These are phyloP conservation scores for Volucella bombylans DNA, from an alignment of 2,888 invertebrate genomes.

Conservation along the genomic window DNA sequence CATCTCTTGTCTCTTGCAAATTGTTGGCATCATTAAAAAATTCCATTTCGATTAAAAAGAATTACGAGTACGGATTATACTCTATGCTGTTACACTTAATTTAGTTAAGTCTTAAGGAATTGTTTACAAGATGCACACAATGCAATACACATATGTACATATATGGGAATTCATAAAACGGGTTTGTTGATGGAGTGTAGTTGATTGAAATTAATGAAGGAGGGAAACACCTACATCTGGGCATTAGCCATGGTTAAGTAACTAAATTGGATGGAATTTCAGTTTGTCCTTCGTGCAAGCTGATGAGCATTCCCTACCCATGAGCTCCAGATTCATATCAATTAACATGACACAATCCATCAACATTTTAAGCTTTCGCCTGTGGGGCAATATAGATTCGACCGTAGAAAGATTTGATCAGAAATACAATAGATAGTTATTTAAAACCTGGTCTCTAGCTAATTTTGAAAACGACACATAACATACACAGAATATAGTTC, in stretches of 20 bases:
- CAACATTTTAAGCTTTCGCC: too few species aligned
- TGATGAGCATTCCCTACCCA: too few species aligned
- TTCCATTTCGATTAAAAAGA: constrained; percentile 56
- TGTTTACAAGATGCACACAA: not conserved
- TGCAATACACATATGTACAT: not conserved
- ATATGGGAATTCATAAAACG: not conserved
- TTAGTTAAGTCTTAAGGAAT: constrained; percentile 36
- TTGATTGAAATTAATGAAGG: constrained; percentile 30
- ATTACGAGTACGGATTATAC: constrained; percentile 33
- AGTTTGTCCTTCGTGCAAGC: too few species aligned
- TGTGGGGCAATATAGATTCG: too few species aligned
- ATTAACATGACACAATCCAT: too few species aligned
- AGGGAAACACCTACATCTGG: constrained; percentile 6
- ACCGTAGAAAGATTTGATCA: too few species aligned
- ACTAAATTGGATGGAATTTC: constrained; percentile 7
- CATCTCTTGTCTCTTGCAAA: constrained; percentile 37
- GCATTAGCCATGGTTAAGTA: not conserved
- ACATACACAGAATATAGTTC: too few species aligned
- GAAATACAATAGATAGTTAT: too few species aligned
- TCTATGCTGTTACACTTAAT: constrained; percentile 33
- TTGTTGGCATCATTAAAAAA: constrained; percentile 55
- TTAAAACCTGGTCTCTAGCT: too few species aligned
- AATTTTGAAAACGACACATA: too few species aligned
- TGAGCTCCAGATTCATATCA: too few species aligned
- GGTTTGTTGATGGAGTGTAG: not conserved